Percentiles rank a stretch among this genome's conserved stretches.
These are phyloP conservation scores for Pseudomugil tenellus DNA, from an alignment of 2,797 vertebrate genomes.

Conservation along the genomic window DNA sequence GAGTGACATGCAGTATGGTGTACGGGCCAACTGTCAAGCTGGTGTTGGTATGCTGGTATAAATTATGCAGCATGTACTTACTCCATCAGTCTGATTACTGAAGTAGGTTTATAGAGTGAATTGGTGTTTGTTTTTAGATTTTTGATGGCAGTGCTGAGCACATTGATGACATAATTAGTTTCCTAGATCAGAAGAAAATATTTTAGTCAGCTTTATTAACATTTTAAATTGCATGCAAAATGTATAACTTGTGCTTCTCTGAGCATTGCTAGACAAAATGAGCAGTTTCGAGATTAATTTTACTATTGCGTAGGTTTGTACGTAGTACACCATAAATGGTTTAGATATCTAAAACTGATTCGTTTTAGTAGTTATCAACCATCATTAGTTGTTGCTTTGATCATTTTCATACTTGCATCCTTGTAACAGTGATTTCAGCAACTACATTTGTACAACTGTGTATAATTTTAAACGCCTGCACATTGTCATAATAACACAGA, in stretches of 20 bases:
- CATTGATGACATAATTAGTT: background rate
- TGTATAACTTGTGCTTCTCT: background rate
- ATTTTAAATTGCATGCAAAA: background rate
- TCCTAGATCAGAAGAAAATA: background rate
- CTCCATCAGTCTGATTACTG: conserved; percentile 20
- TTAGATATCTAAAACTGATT: background rate
- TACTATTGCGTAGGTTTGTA: background rate
- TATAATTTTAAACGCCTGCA: no score
- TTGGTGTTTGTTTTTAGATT: background rate
- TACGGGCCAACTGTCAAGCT: conserved; percentile 42
- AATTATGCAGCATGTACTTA: conserved; percentile 55
- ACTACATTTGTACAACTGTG: no score
- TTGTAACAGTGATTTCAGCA: no score
- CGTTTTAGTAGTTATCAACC: background rate
- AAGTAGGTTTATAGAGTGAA: conserved; percentile 11
- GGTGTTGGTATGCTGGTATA: conserved; percentile 38
- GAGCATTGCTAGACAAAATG: background rate
- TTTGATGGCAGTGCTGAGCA: background rate
- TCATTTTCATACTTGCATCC: background rate
- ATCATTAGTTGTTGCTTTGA: background rate
- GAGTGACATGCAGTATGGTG: conserved; percentile 29
- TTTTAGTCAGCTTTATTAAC: background rate
- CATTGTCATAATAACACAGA: no score
- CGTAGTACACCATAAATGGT: background rate
- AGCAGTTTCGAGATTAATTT: background rate